Evolutionary conservation across 2,113 vertebrate species (phyloP).

Genomic region (Butorides virescens): DNA sequence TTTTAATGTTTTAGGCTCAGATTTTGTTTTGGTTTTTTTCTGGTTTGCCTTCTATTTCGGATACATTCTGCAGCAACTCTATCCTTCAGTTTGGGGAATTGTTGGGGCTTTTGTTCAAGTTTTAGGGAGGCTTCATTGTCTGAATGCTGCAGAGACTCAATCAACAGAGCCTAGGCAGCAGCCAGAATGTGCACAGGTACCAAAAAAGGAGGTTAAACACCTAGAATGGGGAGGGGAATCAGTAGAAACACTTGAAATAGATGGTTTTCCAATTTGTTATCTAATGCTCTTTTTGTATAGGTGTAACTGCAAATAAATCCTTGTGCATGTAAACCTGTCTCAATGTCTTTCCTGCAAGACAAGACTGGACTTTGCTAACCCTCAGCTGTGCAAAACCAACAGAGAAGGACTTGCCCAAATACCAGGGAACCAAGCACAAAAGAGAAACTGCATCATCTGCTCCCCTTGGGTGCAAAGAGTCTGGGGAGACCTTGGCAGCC

Average conservation of each 20-base stretch:
- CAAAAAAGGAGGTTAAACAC: background rate
- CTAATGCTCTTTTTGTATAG: accelerated
- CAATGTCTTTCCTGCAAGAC: background rate
- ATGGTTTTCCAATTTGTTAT: background rate
- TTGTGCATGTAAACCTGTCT: background rate
- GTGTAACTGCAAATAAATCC: background rate
- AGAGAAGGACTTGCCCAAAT: background rate
- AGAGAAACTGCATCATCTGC: background rate
- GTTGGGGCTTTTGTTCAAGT: background rate
- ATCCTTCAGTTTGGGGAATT: background rate
- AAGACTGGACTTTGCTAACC: background rate
- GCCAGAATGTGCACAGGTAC: background rate
- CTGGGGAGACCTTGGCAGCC: background rate
- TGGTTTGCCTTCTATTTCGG: conserved; percentile 34
- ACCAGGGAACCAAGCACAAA: background rate
- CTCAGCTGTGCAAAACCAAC: background rate
- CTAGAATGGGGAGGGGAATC: background rate
- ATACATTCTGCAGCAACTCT: background rate
- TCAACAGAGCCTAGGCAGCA: accelerated
- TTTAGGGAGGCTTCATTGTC: background rate
- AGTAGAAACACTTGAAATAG: background rate
- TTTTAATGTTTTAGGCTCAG: background rate
- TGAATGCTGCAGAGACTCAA: background rate
- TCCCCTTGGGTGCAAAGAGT: background rate
- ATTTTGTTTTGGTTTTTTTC: background rate